These are phyloP conservation scores for Poecile montanus DNA, from an alignment of 2,797 vertebrate species.

Conservation along the genomic window DNA sequence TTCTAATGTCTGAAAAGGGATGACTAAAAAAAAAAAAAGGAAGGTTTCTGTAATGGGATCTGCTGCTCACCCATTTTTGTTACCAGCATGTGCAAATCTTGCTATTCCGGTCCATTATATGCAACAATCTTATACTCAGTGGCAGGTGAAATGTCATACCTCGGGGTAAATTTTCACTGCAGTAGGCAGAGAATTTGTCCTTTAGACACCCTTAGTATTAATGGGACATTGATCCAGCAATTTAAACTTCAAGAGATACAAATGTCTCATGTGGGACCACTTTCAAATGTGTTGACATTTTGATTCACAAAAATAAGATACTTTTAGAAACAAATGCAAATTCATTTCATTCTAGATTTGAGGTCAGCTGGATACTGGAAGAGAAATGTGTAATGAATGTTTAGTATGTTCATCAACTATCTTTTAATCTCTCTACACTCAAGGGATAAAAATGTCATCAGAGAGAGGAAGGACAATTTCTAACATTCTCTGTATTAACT, in stretches of 20 bases:
- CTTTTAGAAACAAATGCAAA: slow-evolving; percentile 53
- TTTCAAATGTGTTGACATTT: slow-evolving; percentile 48
- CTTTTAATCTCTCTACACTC: slow-evolving; percentile 10
- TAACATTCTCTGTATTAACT: neutral
- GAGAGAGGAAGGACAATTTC: slow-evolving; percentile 25
- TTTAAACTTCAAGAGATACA: slow-evolving; percentile 46
- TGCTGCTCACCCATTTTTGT: neutral
- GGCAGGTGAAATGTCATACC: slow-evolving; percentile 56
- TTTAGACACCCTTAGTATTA: slow-evolving; percentile 61
- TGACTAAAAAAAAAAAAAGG: neutral
- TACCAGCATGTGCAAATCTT: slow-evolving; percentile 26
- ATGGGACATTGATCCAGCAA: slow-evolving; percentile 49
- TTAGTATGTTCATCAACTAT: slow-evolving; percentile 3
- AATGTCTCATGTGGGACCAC: neutral
- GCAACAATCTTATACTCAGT: neutral
- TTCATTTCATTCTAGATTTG: slow-evolving; percentile 35
- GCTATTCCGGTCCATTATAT: slow-evolving; percentile 36
- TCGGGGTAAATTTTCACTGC: slow-evolving; percentile 54
- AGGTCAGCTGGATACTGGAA: slow-evolving; percentile 37
- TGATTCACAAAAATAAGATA: slow-evolving; percentile 47
- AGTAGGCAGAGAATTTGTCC: slow-evolving; percentile 63
- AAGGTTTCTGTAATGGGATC: slow-evolving; percentile 4
- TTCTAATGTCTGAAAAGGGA: neutral
- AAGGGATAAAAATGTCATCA: slow-evolving; percentile 2
- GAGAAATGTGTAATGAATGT: slow-evolving; percentile 12